A percentile compares a stretch with the other conserved stretches of the same genome.
Conservation (phyloP, 2,888 invertebrate genomes). For the Andrena haemorrhoa region DNA sequence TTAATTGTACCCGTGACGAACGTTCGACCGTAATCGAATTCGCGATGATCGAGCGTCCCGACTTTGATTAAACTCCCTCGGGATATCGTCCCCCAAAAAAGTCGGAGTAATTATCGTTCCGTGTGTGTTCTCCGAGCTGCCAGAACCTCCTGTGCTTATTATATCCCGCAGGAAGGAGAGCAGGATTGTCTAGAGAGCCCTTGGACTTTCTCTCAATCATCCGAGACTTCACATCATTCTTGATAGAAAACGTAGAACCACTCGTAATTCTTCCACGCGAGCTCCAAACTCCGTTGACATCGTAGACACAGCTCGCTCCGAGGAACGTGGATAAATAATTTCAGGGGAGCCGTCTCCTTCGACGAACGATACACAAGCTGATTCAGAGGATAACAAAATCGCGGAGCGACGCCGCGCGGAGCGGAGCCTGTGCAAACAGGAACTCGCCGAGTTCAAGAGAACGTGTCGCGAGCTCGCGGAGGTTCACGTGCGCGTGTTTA, state of each 20-base stretch:
- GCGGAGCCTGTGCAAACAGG: constrained; percentile 23
- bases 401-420: neutral
- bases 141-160: constrained; percentile 11
- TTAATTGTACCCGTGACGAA: constrained; percentile 78
- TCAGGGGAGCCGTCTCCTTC: neutral
- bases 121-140: neutral
- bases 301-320: too few relatives aligned
- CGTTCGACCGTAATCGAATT: constrained; percentile 69
- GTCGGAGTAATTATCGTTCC: constrained; percentile 10
- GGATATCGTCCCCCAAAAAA: constrained; percentile 6
- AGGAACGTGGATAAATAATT: neutral
- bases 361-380: constrained; percentile 14
- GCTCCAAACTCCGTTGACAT: neutral
- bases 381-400: constrained; percentile 3
- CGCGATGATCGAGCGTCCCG: constrained; percentile 57
- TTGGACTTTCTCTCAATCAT: neutral
- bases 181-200: neutral
- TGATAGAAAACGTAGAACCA: neutral
- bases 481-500: constrained; percentile 51
- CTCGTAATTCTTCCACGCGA: neutral
- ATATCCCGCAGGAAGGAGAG: neutral
- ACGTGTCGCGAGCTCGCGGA: constrained; percentile 32
- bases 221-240: too few relatives aligned
- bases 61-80: constrained; percentile 51
- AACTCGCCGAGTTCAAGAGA: constrained; percentile 1